phyloP scores from a whole-genome alignment of 2,113 vertebrate genomes.

The Petrocephalus zakoni region DNA sequence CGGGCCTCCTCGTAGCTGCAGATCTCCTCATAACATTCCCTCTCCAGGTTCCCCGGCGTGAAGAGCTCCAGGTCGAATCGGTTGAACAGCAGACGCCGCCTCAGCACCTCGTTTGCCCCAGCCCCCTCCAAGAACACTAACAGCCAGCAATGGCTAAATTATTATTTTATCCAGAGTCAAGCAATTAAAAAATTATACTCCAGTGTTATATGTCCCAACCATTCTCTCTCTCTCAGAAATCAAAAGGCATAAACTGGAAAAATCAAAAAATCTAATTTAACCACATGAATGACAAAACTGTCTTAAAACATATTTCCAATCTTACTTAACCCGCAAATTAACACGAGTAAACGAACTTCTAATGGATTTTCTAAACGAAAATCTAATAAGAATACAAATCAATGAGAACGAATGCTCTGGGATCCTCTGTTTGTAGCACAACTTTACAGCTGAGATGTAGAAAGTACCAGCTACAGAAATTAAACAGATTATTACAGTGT shows the following conservation, averaged over 20 bases:
- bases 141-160: slow-evolving; percentile 4
- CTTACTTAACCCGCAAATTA: not conserved
- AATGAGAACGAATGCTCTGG: not conserved
- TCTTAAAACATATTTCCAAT: not conserved
- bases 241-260: not conserved
- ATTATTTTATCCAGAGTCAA: not conserved
- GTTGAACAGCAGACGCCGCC: slow-evolving; percentile 80
- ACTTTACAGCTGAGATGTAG: not conserved
- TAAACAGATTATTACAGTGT: not conserved
- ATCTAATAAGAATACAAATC: not conserved
- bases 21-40: slow-evolving; percentile 86
- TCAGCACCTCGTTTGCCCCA: slow-evolving; percentile 76
- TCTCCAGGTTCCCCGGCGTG: slow-evolving; percentile 76
- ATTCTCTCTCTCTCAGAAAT: not conserved
- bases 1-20: slow-evolving; percentile 92
- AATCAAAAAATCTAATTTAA: too few species aligned
- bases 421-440: not conserved
- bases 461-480: not conserved
- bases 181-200: not conserved
- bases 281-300: not conserved
- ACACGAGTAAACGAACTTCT: not conserved
- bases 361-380: too few species aligned
- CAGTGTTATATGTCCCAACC: not conserved
- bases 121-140: slow-evolving; percentile 79
- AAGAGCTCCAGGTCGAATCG: slow-evolving; percentile 90